Conservation (phyloP, 2,113 vertebrate species). For the Menidia beryllina region DNA sequence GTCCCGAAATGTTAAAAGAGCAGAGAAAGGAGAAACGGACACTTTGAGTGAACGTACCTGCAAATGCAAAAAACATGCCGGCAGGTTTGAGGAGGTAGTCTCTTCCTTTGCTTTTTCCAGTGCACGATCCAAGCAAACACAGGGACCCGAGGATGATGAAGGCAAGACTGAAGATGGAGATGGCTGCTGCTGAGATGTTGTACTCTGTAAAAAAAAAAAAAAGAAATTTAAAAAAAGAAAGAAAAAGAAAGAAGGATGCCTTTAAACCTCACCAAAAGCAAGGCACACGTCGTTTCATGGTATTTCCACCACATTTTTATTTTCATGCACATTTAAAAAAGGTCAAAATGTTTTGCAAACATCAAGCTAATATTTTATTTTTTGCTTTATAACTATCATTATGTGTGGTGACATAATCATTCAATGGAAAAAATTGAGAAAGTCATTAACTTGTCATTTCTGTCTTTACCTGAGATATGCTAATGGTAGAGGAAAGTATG, state of each 20-base stretch:
- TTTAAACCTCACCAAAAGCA: neutral
- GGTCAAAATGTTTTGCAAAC: no score
- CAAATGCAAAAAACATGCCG: slow-evolving; percentile 93
- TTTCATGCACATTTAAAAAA: no score
- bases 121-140: slow-evolving; percentile 84
- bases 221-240: no score
- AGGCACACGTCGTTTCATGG: neutral
- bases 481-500: neutral
- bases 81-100: slow-evolving; percentile 95
- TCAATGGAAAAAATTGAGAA: no score
- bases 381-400: no score
- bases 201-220: slow-evolving; percentile 84
- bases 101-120: slow-evolving; percentile 83
- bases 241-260: neutral
- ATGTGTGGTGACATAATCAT: no score
- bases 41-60: slow-evolving; percentile 80
- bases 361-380: no score
- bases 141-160: slow-evolving; percentile 90
- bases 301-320: neutral
- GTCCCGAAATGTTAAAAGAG: neutral
- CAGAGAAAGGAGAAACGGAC: neutral
- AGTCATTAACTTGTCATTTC: neutral
- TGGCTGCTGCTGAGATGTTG: slow-evolving; percentile 97
- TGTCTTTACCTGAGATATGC: neutral
- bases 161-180: slow-evolving; percentile 91